Conservation (phyloP, 2,888 invertebrate genomes). For the Orthosia cruda region DNA sequence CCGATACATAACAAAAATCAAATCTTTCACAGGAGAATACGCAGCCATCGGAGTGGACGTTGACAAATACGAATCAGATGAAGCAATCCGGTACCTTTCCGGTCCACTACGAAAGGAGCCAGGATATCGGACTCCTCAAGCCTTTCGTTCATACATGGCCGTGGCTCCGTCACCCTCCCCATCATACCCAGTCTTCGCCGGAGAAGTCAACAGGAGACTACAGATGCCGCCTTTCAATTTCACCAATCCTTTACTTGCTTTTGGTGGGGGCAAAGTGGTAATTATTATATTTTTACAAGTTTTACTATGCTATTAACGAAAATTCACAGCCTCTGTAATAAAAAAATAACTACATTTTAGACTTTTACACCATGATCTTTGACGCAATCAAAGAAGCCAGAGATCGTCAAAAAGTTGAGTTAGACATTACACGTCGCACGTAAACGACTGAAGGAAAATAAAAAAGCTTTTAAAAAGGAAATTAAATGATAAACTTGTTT, state of each 20-base stretch:
- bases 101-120: constrained; percentile 94
- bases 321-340: too few relatives aligned
- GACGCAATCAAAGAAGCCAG: neutral
- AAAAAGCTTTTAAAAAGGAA: neutral
- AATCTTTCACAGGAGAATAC: constrained; percentile 95
- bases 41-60: constrained; percentile 98
- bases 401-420: neutral
- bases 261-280: constrained; percentile 95
- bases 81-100: constrained; percentile 95
- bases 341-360: too few relatives aligned
- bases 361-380: too few relatives aligned
- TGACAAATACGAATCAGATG: constrained; percentile 95
- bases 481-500: neutral
- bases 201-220: constrained; percentile 95
- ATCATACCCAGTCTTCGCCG: constrained; percentile 94
- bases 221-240: constrained; percentile 97
- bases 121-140: constrained; percentile 92
- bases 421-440: neutral
- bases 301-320: neutral
- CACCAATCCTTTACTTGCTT: constrained; percentile 94
- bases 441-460: too few relatives aligned
- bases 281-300: constrained; percentile 66
- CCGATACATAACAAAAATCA: too few relatives aligned
- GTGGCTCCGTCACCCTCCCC: constrained; percentile 95
- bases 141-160: constrained; percentile 96